phyloP scores from a whole-genome alignment of 64 coral and sea anemone species.

The Stichodactyla mertensii region DNA sequence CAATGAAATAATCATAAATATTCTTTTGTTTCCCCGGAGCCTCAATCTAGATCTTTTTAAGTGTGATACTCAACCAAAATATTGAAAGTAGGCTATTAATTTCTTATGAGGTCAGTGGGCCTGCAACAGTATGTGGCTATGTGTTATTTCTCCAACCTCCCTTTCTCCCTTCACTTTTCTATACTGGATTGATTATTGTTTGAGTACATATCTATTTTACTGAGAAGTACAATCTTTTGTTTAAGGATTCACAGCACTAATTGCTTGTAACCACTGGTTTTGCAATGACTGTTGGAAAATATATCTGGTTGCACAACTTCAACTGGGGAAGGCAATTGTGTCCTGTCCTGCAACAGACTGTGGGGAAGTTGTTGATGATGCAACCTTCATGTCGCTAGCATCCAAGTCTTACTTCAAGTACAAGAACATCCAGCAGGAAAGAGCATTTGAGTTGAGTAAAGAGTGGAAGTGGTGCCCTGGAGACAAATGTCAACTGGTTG shows the following conservation, averaged over 20 bases:
- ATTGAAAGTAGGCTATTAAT: too few relatives aligned
- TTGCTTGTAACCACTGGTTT: conserved; percentile 48
- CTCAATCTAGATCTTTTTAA: too few relatives aligned
- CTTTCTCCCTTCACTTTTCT: too few relatives aligned
- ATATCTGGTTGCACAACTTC: conserved; percentile 26
- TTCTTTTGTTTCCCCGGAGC: too few relatives aligned
- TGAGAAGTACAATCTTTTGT: background rate
- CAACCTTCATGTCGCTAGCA: conserved; percentile 27
- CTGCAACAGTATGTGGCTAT: too few relatives aligned
- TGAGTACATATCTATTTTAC: conserved; percentile 10
- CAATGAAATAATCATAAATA: too few relatives aligned
- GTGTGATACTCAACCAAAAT: too few relatives aligned
- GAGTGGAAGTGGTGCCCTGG: conserved; percentile 54
- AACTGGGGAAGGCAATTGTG: conserved; percentile 27
- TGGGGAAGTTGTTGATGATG: conserved; percentile 33
- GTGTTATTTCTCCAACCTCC: too few relatives aligned
- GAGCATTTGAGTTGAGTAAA: conserved; percentile 30
- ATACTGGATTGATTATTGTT: too few relatives aligned
- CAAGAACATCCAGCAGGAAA: conserved; percentile 4
- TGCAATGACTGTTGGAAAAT: conserved; percentile 62
- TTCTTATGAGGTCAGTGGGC: too few relatives aligned
- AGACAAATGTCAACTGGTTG: conserved; percentile 38
- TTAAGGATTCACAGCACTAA: conserved; percentile 28
- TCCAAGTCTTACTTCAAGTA: conserved; percentile 36
- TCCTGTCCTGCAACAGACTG: conserved; percentile 48